Evolutionary conservation across 1,140 invertebrate species (phyloP), one percentile per base, ranked within the genome.

Genomic region (Drosophila obscura): DNA sequence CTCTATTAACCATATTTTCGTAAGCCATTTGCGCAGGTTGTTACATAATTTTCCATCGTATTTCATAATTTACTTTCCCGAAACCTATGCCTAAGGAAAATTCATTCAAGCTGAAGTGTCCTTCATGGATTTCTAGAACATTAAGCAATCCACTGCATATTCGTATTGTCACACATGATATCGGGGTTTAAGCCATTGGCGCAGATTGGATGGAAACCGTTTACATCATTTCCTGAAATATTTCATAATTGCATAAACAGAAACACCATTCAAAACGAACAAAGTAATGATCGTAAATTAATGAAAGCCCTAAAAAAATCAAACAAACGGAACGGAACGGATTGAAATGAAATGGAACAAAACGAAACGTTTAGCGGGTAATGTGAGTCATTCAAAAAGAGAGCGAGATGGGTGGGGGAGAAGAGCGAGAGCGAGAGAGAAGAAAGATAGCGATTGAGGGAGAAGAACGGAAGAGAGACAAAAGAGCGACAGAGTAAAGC

Each of bases 201-300:
- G 50, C 44, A 39, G 43, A 43, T 57, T 57, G 13, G 31, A 24
- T 11, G 24, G 16, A 6, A 13, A 46, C 45, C 24, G n/a, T 57
- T 39, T 39, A 39, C 35, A 39, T 39, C 11, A 57, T 58, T 68
- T 68, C 49, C 60, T 50, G 60, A 53, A 66, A 63, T 73, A 68
- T 80, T 80, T 84, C 81, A 73, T 85, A 80, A 80, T 73, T 73
- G 11, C 75, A 77, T 85, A 73, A 65, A 52, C 77, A 62, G 63
- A 84, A 59, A 65, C 66, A 51, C 51, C 46, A 11, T 39, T 39
- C 35, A 63, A 24, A 75, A 80, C 62, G 22, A 48, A 71, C 62
- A 44, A 48, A 75, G 63, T 62, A 71, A 79, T 75, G 71, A 74
- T 75, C 52, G 61, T 66, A 64, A 75, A 74, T 75, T 75, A 66